Conservation (phyloP, 92 coral and sea anemone species). For the Palythoa grandiflora region DNA sequence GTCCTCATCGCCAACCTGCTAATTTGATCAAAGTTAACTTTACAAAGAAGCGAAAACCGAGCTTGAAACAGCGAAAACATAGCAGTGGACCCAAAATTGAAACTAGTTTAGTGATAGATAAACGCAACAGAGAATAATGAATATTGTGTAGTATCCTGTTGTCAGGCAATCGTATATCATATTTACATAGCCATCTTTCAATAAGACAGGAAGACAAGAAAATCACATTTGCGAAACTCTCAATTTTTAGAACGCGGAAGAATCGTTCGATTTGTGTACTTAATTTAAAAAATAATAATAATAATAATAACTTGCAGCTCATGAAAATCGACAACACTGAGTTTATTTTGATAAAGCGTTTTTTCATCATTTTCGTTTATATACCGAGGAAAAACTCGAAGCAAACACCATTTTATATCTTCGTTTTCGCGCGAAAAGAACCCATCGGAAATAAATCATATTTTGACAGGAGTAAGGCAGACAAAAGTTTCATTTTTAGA, state of each 20-base stretch:
- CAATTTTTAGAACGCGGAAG: constrained; percentile 39
- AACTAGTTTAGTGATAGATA: constrained; percentile 17
- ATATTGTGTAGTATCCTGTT: background rate
- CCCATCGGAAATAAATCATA: constrained; percentile 15
- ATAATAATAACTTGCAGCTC: constrained; percentile 28
- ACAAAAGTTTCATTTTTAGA: background rate
- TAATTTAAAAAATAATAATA: constrained; percentile 34
- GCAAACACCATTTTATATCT: constrained; percentile 50
- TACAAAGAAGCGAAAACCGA: constrained; percentile 33
- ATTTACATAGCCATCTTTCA: constrained; percentile 24
- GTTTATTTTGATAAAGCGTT: constrained; percentile 48
- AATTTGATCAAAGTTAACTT: constrained; percentile 52
- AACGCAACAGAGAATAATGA: background rate
- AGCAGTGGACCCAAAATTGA: constrained; percentile 47
- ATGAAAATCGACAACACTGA: constrained; percentile 36
- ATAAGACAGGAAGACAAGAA: constrained; percentile 22
- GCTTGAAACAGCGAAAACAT: constrained; percentile 38
- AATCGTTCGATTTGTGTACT: constrained; percentile 47
- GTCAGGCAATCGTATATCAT: constrained; percentile 29
- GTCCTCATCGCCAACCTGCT: constrained; percentile 35
- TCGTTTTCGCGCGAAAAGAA: constrained; percentile 49
- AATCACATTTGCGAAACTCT: constrained; percentile 27
- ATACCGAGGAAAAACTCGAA: constrained; percentile 58
- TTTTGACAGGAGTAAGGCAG: constrained; percentile 10
- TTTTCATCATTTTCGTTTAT: constrained; percentile 61